Evolutionary conservation across 2,113 vertebrate genomes (phyloP), one percentile per base, ranked within the genome.

Genomic region (Istiophorus platypterus): DNA sequence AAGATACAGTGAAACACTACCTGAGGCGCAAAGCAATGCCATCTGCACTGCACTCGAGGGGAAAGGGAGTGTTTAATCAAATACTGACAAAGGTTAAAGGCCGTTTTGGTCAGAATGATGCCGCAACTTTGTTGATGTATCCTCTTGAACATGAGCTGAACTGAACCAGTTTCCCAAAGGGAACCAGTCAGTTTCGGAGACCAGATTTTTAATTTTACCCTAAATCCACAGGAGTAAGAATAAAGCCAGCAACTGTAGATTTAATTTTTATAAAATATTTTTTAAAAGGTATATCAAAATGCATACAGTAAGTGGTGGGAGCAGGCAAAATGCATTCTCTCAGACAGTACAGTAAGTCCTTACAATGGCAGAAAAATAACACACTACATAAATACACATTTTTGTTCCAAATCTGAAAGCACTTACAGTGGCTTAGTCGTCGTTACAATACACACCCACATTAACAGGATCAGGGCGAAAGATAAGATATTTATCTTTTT

Each of bases 381-480:
- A 86, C 72, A 79, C 66, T 54, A 66, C 77, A 83, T 87, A 85
- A 86, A 91, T 90, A 88, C 67, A 85, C 61, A 59, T 76, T 82
- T 82, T 82, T 61, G 0, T 22, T 76, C n/a, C 18, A 22, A 41
- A 67, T 89, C 24, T 80, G 7, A 85, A 84, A 89, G 84, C 85
- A 24, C 54, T 71, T 59, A 73, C 15, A 67, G n/a, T 42, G 61
- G 84, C 85, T 87, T 90, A 76, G 63, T 54, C 69, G 83, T 91
- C 87, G 78, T 59, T 72, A 68, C 52, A 72, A 66, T 56, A 72
- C 59, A 75, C 37, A 66, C 47, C 4, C 12, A 78, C n/a, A 26
- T 31, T 69, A 76, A 67, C 69, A 64, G 57, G 52, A 81, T 24
- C 26, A 49, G 58, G 63, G 75, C 29, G 0, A 83, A 85, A 88